These are phyloP conservation scores for Rhincodon typus DNA, from an alignment of 2,797 vertebrate genomes.

Conservation along the genomic window DNA sequence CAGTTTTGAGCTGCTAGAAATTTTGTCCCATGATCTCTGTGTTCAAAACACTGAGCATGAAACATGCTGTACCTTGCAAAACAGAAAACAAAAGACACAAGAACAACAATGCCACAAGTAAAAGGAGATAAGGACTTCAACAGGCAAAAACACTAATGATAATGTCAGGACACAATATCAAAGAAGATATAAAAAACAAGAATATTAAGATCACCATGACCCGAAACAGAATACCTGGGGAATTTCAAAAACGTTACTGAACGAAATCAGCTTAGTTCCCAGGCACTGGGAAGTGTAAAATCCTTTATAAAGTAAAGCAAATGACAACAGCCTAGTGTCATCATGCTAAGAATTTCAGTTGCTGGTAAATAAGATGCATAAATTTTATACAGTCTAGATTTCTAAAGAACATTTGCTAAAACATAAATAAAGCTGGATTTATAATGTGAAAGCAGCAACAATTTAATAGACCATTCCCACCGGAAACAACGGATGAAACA, in stretches of 20 bases:
- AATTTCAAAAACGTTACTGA: not conserved
- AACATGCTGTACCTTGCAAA: not conserved
- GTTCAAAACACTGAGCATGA: not conserved
- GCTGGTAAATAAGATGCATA: not conserved
- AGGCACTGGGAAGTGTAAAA: not conserved
- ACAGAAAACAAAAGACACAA: not conserved
- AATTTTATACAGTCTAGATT: not conserved
- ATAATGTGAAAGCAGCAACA: not conserved
- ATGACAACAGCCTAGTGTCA: not conserved
- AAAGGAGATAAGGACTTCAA: not conserved
- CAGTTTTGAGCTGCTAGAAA: not conserved
- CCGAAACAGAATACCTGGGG: not conserved
- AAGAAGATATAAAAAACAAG: not conserved
- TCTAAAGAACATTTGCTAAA: not conserved
- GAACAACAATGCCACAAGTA: not conserved
- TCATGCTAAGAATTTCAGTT: not conserved
- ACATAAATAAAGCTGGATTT: not conserved
- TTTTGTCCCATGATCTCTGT: not conserved
- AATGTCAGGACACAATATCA: not conserved
- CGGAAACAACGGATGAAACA: not conserved
- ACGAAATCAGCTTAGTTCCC: not conserved
- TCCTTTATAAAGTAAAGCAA: not conserved
- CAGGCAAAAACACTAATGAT: not conserved
- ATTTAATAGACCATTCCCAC: not conserved
- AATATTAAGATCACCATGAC: not conserved